These are phyloP conservation scores for Darevskia mixta DNA, from an alignment of 2,797 vertebrate genomes.

Conservation along the genomic window DNA sequence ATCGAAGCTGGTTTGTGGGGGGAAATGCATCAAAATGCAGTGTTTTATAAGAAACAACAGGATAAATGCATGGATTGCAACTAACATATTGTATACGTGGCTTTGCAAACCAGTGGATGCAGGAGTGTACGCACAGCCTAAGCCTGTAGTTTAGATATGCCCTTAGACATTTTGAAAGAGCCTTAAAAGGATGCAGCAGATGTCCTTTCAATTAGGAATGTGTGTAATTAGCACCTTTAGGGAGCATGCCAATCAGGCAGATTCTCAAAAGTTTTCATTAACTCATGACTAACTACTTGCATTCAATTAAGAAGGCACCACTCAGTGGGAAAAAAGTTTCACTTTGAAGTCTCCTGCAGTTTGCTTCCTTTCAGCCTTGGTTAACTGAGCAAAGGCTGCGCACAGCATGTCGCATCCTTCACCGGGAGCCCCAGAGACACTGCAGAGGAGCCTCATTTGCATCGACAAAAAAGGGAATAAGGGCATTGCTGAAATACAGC, in stretches of 20 bases:
- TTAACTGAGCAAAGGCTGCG: slow-evolving; percentile 9
- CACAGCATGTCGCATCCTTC: slow-evolving; percentile 15
- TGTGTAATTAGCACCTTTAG: slow-evolving; percentile 11
- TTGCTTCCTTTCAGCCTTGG: slow-evolving; percentile 29
- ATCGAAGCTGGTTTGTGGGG: no score
- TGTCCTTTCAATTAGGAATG: neutral
- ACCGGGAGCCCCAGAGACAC: neutral
- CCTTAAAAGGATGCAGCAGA: neutral
- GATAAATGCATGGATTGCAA: no score
- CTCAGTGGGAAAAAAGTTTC: slow-evolving; percentile 24
- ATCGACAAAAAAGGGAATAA: neutral
- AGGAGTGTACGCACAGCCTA: no score
- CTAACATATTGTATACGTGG: no score
- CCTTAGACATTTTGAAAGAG: neutral
- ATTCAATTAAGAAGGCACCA: slow-evolving; percentile 1
- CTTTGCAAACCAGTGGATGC: no score
- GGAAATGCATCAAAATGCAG: no score
- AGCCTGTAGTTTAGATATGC: neutral
- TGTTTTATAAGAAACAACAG: no score
- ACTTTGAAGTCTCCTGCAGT: slow-evolving; percentile 16
- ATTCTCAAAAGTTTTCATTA: neutral
- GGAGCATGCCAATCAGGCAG: neutral
- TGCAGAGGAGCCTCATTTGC: slow-evolving; percentile 8
- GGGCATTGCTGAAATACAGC: neutral
- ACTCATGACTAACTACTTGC: slow-evolving; percentile 4